phyloP scores from a whole-genome alignment of 37 sponge, comb jelly and placozoan genomes.

The Lycopodina hypogea region DNA sequence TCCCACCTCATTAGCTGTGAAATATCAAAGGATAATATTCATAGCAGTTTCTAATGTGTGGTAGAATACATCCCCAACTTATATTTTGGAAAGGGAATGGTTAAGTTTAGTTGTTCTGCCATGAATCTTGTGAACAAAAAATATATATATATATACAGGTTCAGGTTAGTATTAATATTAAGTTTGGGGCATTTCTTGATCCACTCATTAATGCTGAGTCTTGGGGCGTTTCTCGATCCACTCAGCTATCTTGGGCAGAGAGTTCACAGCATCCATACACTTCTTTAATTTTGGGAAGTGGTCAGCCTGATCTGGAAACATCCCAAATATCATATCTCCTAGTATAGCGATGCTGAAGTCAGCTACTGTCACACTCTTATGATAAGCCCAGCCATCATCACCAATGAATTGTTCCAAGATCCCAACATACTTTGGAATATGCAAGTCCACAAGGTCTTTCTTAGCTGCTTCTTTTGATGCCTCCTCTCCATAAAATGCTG shows the following conservation, averaged over 20 bases:
- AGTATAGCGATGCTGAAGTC: constrained; percentile 14
- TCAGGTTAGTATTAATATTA: no score
- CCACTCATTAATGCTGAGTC: no score
- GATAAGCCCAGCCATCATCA: constrained; percentile 32
- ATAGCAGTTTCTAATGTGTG: no score
- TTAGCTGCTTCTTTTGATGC: constrained; percentile 16
- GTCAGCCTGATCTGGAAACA: neutral
- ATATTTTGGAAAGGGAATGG: no score
- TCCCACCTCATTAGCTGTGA: no score
- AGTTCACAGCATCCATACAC: constrained; percentile 20
- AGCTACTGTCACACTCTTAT: constrained; percentile 29
- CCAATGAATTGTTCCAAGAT: constrained; percentile 16
- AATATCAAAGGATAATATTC: no score
- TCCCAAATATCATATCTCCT: neutral
- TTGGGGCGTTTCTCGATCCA: constrained; percentile 9
- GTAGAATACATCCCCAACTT: no score
- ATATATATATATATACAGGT: no score
- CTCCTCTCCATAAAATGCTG: constrained; percentile 30
- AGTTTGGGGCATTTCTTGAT: no score
- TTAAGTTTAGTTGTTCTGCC: no score
- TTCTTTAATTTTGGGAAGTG: constrained; percentile 30
- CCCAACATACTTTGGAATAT: constrained; percentile 12
- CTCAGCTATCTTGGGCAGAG: constrained; percentile 57
- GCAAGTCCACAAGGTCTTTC: constrained; percentile 29
- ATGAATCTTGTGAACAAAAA: no score